Base-by-base conservation (phyloP, 1,140 invertebrate species). In the Tetragnatha versicolor region DNA sequence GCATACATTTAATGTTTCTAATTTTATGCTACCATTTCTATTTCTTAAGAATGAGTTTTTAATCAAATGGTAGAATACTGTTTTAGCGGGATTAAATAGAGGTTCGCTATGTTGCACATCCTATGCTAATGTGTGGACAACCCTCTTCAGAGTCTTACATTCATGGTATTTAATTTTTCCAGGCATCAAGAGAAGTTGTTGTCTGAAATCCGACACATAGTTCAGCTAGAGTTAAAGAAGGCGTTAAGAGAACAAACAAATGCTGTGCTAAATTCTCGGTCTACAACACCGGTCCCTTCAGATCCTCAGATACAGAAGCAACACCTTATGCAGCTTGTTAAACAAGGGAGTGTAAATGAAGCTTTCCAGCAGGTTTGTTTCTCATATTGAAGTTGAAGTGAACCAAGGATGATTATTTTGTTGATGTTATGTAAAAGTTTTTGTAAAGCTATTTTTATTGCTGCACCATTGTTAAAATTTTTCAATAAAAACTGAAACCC, bases 301-400 rank as follows among this genome's bases (percentile, higher is more conserved):
- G 60, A 77, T 20, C 47, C 47, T 31, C 90, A 91, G 84, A 84
- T 89, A n/a, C 89, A 90, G 80, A 87, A 88, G 25, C 80, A 82
- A n/a, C 90, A 92, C 80, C 90, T 96, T 55, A 88, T 92, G 81
- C 89, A 91, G 27, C 86, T 93, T n/a, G 85, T 96, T 22, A 86
- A 88, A 37, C 88, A 90, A 80, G 92, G 92, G 3, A 91, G 94
- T 83, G 87, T 92, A 2, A 94, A 95, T 86, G 89, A 91, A 60
- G 95, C 94, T 14, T 96, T 97, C 85, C 93, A 96, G 85, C 83
- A 85, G 85, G 88, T 89, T 83, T 83, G 27, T 42, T 22, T 33
- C 17, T 39, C n/a, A n/a, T n/a, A n/a, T n/a, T n/a, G n/a, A n/a
- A n/a, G n/a, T n/a, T n/a, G n/a, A n/a, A n/a, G n/a, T n/a, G n/a